Conservation (phyloP, 2,888 invertebrate genomes). For the Pachydiplax longipennis region DNA sequence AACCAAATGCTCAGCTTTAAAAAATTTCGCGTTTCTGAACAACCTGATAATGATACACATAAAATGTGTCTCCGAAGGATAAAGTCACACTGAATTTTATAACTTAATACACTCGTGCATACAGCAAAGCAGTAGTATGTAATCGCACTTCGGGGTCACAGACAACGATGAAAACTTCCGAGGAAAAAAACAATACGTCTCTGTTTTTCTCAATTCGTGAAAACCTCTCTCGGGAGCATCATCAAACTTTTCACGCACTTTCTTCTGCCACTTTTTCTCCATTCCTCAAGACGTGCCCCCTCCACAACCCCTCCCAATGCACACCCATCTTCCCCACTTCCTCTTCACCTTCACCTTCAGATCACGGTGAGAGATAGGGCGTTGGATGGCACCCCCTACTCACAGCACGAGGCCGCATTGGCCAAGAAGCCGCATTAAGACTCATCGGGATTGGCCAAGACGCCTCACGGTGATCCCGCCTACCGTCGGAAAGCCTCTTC, state of each 20-base stretch:
- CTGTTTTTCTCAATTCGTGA: background rate
- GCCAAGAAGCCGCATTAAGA: conserved; percentile 9
- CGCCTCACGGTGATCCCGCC: conserved; percentile 24
- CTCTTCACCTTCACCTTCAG: conserved; percentile 41
- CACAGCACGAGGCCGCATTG: conserved; percentile 16
- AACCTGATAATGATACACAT: too few relatives aligned
- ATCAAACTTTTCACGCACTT: background rate
- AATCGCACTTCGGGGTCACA: too few relatives aligned
- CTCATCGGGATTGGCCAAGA: conserved; percentile 32
- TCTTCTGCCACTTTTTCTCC: background rate
- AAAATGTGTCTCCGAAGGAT: background rate
- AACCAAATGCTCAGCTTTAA: too few relatives aligned
- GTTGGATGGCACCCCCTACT: conserved; percentile 29
- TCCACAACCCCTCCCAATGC: background rate
- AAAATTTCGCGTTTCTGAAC: too few relatives aligned
- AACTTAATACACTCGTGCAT: background rate
- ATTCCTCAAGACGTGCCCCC: background rate
- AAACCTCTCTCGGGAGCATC: background rate
- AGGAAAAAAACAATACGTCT: background rate
- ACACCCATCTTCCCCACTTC: background rate
- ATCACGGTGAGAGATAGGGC: conserved; percentile 19
- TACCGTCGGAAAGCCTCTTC: conserved; percentile 19
- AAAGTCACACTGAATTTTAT: background rate
- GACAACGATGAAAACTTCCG: background rate
- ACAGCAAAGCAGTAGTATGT: too few relatives aligned